Percentiles rank a stretch among this genome's conserved stretches.
Conservation (phyloP, 2,113 vertebrate species). For the Cephalopholis sonnerati region DNA sequence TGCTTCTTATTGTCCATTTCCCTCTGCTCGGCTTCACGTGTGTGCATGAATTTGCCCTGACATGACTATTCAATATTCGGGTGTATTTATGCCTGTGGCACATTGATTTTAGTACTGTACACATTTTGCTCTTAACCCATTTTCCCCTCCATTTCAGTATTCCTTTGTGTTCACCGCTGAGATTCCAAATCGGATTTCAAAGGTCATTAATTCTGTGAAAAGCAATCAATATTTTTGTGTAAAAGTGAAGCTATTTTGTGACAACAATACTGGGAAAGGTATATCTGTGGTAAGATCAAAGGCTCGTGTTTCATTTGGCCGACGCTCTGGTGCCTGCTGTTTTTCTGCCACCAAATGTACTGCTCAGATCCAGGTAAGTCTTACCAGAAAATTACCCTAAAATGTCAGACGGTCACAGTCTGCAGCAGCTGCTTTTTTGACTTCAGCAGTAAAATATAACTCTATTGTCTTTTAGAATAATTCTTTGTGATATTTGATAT, state of each 20-base stretch:
- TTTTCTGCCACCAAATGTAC: slow-evolving; percentile 31
- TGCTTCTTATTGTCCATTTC: slow-evolving; percentile 34
- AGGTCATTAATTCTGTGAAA: slow-evolving; percentile 54
- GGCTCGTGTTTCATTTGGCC: slow-evolving; percentile 55
- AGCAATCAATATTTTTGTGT: slow-evolving; percentile 58
- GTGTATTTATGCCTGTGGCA: slow-evolving; percentile 32
- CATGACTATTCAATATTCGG: slow-evolving; percentile 39
- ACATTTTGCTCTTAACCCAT: slow-evolving; percentile 41
- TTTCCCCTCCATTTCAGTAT: background rate
- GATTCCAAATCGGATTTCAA: slow-evolving; percentile 59
- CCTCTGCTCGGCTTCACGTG: slow-evolving; percentile 30
- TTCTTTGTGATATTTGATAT: background rate
- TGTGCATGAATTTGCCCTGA: slow-evolving; percentile 39
- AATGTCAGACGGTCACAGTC: slow-evolving; percentile 37
- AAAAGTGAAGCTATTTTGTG: slow-evolving; percentile 55
- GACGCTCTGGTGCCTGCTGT: slow-evolving; percentile 44
- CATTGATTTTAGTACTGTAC: slow-evolving; percentile 28
- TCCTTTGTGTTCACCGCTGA: slow-evolving; percentile 21
- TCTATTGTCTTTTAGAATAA: background rate
- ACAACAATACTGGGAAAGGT: slow-evolving; percentile 45
- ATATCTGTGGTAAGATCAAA: slow-evolving; percentile 41
- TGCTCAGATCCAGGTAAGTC: slow-evolving; percentile 49
- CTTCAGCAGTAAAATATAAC: background rate
- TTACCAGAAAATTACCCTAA: slow-evolving; percentile 35
- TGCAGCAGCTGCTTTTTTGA: slow-evolving; percentile 1